Conservation (phyloP, 2,888 invertebrate genomes). For the Rhamphomyia laevipes region DNA sequence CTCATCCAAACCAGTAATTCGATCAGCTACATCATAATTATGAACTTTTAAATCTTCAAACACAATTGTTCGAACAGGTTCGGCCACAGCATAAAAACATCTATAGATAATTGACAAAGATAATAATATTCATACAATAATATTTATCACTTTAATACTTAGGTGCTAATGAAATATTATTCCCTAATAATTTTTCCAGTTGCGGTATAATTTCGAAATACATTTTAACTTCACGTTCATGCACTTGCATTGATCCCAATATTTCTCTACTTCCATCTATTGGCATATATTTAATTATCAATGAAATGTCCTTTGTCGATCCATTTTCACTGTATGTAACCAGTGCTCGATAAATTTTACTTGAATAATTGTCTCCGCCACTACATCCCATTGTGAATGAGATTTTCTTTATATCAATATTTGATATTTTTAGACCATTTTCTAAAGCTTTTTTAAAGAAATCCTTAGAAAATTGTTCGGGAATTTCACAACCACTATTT, state of each 20-base stretch:
- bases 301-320: slow-evolving; percentile 18
- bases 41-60: slow-evolving; percentile 39
- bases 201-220: slow-evolving; percentile 36
- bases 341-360: slow-evolving; percentile 29
- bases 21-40: slow-evolving; percentile 43
- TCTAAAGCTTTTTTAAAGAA: slow-evolving; percentile 31
- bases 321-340: slow-evolving; percentile 18
- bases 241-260: slow-evolving; percentile 37
- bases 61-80: slow-evolving; percentile 32
- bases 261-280: slow-evolving; percentile 36
- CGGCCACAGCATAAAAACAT: slow-evolving; percentile 29
- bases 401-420: slow-evolving; percentile 28
- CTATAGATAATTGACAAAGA: slow-evolving; percentile 13
- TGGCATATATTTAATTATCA: slow-evolving; percentile 28
- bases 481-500: not conserved
- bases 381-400: slow-evolving; percentile 25
- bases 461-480: slow-evolving; percentile 14
- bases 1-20: slow-evolving; percentile 43
- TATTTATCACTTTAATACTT: slow-evolving; percentile 17
- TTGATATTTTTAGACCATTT: slow-evolving; percentile 28
- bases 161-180: slow-evolving; percentile 29
- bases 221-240: slow-evolving; percentile 39
- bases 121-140: too few relatives aligned
- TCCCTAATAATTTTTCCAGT: slow-evolving; percentile 35
- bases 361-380: slow-evolving; percentile 34